These are phyloP conservation scores for Trissonchulus latispiculum DNA, from an alignment of 2,888 invertebrate species.

Conservation along the genomic window DNA sequence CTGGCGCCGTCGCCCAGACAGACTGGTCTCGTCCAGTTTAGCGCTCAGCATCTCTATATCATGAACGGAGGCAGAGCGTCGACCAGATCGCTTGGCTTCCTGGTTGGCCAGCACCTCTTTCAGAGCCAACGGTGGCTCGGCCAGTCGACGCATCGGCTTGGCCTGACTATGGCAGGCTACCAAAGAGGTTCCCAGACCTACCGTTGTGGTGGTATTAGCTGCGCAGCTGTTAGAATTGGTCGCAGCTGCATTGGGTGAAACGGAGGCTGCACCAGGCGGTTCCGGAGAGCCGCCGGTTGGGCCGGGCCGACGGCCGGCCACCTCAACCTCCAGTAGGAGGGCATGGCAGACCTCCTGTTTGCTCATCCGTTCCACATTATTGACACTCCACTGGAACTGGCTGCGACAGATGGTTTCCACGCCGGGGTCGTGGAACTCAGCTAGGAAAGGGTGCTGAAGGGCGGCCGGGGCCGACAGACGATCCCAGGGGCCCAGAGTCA, in stretches of 20 bases:
- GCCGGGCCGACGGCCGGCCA: background rate
- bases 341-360: background rate
- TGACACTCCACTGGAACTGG: background rate
- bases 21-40: conserved; percentile 30
- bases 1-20: background rate
- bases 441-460: conserved; percentile 47
- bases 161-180: too few species aligned
- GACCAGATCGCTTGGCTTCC: background rate
- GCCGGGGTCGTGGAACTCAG: conserved; percentile 48
- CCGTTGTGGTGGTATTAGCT: too few species aligned
- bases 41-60: conserved; percentile 31
- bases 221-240: too few species aligned
- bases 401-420: conserved; percentile 45
- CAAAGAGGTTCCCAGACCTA: too few species aligned
- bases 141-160: background rate
- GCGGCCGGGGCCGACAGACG: conserved; percentile 47
- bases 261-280: background rate
- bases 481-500: conserved; percentile 46
- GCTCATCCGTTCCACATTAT: background rate
- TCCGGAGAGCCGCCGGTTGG: too few species aligned
- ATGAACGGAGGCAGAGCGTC: conserved; percentile 13
- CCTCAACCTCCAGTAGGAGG: background rate
- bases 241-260: conserved; percentile 5
- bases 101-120: background rate
- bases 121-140: background rate